Base-by-base conservation (phyloP, 2,113 vertebrate genomes). In the Chaenocephalus aceratus region DNA sequence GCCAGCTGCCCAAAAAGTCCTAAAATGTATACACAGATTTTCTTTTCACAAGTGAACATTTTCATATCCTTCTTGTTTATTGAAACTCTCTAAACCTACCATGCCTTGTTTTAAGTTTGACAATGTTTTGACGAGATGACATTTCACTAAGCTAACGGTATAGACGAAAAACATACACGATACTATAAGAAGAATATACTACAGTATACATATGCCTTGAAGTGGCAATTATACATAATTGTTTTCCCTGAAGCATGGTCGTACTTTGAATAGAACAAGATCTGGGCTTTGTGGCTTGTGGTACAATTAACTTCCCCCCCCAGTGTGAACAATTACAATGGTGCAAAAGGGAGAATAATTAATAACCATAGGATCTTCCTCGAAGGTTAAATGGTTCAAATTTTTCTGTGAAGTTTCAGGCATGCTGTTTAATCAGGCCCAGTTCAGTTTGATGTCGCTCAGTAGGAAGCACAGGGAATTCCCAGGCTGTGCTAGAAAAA, bases 311-410 rank as follows among this genome's bases (percentile, higher is more conserved):
- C 52, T 13, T 57, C 67, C 69, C 64, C 64, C 73, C 71, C 79
- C 1, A 15, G 23, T 82, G 79, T 79, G 86, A 88, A 72, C 80
- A 86, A 88, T 90, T 91, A 88, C 68, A 83, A 73, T 48, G 30
- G 48, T 30, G 44, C 68, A 79, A 65, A 70, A 21, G 46, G 49
- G 26, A 23, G 58, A 23, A 59, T 64, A 83, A 84, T 86, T 64
- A 89, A 90, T 90, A 81, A 91, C 71, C 65, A 49, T 10, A 23
- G 59, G 62, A 63, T 58, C 45, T 30, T 82, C 46, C 63, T 77
- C 62, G 45, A 72, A 84, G 86, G 85, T 90, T 90, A 86, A 90
- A 91, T 61, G 87, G 74, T 79, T 74, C 4, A 82, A 83, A 63
- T 83, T 80, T 68, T 81, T 87, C 79, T 67, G 71, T 84, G 62